Percentiles rank a stretch among this genome's conserved stretches.
phyloP scores from a whole-genome alignment of 2,113 vertebrate species.

The Callipepla californica region DNA sequence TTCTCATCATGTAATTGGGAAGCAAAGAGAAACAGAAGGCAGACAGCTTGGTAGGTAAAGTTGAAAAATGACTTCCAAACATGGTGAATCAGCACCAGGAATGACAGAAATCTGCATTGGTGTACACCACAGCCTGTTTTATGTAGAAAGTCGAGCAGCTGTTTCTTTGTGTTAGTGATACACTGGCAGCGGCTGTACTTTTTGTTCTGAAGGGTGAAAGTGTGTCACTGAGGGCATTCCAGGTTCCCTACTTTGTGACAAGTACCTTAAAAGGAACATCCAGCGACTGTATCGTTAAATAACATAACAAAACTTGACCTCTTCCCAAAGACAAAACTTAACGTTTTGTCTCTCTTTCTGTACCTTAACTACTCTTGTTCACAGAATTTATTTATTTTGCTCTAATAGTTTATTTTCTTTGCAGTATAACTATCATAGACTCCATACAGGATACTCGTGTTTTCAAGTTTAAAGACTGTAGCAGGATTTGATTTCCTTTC shows the following conservation, averaged over 20 bases:
- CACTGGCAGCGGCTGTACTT: not conserved
- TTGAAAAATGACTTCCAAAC: not conserved
- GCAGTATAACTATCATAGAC: not conserved
- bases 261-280: not conserved
- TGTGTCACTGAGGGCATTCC: not conserved
- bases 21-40: not conserved
- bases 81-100: not conserved
- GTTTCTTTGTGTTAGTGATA: not conserved
- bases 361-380: not conserved
- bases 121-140: not conserved
- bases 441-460: not conserved
- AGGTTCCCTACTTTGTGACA: fast-evolving
- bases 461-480: not conserved
- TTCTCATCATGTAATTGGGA: not conserved
- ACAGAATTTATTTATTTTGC: no score
- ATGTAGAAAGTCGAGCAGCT: not conserved
- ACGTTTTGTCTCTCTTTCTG: not conserved
- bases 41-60: not conserved
- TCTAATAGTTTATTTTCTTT: not conserved
- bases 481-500: not conserved
- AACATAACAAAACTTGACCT: not conserved
- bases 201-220: not conserved
- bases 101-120: not conserved
- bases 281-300: not conserved
- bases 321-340: not conserved